A percentile compares a stretch with the other conserved stretches of the same genome.
These are phyloP conservation scores for Coregonus sp. DNA, from an alignment of 2,797 vertebrate genomes.

Conservation along the genomic window DNA sequence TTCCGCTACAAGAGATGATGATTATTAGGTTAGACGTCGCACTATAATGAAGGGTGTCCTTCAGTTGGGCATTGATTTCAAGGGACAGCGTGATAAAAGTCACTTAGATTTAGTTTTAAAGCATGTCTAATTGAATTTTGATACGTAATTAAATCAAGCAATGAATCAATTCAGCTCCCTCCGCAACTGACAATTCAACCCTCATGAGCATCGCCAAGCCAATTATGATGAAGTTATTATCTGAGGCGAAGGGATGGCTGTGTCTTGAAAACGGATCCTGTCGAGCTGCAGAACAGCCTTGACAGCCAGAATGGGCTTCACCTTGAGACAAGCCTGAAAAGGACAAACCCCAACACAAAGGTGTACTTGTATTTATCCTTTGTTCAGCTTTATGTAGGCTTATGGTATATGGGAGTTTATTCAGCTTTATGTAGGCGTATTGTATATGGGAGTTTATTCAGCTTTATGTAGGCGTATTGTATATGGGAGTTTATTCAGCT, in stretches of 20 bases:
- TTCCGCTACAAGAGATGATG: slow-evolving; percentile 50
- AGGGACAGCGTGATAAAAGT: slow-evolving; percentile 76
- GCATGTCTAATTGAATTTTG: slow-evolving; percentile 85
- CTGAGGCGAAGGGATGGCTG: slow-evolving; percentile 70
- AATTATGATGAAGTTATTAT: slow-evolving; percentile 85
- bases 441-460: too few relatives aligned
- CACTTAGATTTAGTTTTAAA: slow-evolving; percentile 78
- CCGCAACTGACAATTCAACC: slow-evolving; percentile 77
- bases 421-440: too few relatives aligned
- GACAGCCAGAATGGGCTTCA: slow-evolving; percentile 64
- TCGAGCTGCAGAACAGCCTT: slow-evolving; percentile 57
- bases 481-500: too few relatives aligned
- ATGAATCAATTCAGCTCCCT: slow-evolving; percentile 82
- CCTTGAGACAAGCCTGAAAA: slow-evolving; percentile 63
- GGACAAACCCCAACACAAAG: slow-evolving; percentile 52
- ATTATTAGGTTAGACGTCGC: slow-evolving; percentile 69
- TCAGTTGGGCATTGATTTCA: slow-evolving; percentile 68
- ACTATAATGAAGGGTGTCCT: slow-evolving; percentile 71
- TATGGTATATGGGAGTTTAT: too few relatives aligned
- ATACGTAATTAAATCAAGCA: slow-evolving; percentile 86
- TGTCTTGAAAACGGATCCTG: slow-evolving; percentile 63
- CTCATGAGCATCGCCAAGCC: slow-evolving; percentile 77
- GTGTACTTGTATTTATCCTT: background rate
- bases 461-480: too few relatives aligned
- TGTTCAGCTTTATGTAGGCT: background rate